A percentile compares a stretch with the other conserved stretches of the same genome.
Conservation (phyloP, 2,797 vertebrate species). For the Peromyscus eremicus region DNA sequence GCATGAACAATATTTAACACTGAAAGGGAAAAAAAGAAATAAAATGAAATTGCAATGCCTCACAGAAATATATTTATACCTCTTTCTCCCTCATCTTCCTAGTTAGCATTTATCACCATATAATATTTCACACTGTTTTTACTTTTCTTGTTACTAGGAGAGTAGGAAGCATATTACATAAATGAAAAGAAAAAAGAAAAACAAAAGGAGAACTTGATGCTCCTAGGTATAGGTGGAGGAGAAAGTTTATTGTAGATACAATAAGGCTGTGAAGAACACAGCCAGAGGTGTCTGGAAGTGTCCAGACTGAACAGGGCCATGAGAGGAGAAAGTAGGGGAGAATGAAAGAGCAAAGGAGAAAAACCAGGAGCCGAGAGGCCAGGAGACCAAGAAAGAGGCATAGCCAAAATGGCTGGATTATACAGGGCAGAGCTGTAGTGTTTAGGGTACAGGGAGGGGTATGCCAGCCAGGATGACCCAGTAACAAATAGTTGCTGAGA, state of each 20-base stretch:
- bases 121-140: neutral
- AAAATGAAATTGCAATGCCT: neutral
- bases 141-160: slow-evolving; percentile 27
- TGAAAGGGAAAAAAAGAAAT: neutral
- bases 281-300: neutral
- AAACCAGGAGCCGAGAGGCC: neutral
- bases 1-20: neutral
- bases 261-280: neutral
- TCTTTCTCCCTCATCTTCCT: slow-evolving; percentile 2
- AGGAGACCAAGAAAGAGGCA: neutral
- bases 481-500: neutral
- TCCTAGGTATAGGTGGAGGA: neutral
- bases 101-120: neutral
- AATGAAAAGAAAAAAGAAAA: neutral
- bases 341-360: neutral
- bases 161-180: neutral
- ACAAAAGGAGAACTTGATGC: neutral
- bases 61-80: neutral
- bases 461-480: neutral
- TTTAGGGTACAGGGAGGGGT: neutral
- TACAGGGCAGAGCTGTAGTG: neutral
- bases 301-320: neutral
- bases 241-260: neutral
- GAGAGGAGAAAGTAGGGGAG: no score
- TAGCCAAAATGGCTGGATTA: neutral